phyloP scores from a whole-genome alignment of 2,797 vertebrate species.

The Triplophysa yarkandensis region DNA sequence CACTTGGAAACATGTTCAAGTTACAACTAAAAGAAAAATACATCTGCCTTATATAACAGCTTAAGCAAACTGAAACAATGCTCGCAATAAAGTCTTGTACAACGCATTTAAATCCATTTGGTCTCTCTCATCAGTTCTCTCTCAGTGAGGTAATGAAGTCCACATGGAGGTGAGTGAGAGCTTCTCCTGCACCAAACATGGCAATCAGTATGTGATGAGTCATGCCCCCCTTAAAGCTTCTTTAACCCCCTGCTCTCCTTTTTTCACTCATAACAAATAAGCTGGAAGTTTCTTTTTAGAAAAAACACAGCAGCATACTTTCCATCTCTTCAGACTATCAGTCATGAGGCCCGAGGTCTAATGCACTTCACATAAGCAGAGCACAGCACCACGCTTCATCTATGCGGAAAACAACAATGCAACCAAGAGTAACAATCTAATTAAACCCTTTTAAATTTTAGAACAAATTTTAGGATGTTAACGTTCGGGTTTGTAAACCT shows the following conservation, averaged over 20 bases:
- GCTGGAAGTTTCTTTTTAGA: constrained; percentile 7
- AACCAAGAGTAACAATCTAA: not conserved
- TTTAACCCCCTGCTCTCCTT: constrained; percentile 36
- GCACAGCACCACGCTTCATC: not conserved
- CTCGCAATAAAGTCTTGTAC: constrained; percentile 1
- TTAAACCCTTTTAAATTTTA: not conserved
- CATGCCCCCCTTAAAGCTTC: constrained; percentile 48
- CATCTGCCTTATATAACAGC: constrained; percentile 11
- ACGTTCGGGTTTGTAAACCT: constrained; percentile 9
- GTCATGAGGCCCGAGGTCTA: constrained; percentile 29
- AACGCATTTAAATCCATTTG: not conserved
- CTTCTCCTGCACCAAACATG: constrained; percentile 57
- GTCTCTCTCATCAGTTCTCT: not conserved
- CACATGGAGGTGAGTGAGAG: constrained; percentile 49
- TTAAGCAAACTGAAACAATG: not conserved
- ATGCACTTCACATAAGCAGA: not conserved
- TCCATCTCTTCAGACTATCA: constrained; percentile 49
- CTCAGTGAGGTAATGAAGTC: constrained; percentile 48
- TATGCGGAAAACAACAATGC: not conserved
- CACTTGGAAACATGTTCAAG: not conserved
- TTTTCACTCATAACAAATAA: constrained; percentile 32
- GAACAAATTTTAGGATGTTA: not conserved
- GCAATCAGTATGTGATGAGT: constrained; percentile 56
- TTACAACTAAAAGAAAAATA: constrained; percentile 16
- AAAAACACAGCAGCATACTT: constrained; percentile 37